phyloP scores from a whole-genome alignment of 2,113 vertebrate species.

The Potamarius usumacintae region DNA sequence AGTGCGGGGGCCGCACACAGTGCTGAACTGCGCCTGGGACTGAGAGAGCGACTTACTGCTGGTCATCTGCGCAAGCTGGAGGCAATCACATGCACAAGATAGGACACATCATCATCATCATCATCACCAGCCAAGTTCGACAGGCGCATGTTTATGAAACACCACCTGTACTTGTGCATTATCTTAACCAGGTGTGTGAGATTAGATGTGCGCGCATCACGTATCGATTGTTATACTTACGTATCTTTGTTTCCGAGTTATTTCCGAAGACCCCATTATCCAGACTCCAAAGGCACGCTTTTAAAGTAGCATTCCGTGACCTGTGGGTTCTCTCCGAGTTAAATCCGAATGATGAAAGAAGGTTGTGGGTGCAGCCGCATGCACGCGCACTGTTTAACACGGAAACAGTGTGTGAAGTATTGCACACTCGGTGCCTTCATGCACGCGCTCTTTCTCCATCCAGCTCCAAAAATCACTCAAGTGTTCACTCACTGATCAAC shows the following conservation, averaged over 20 bases:
- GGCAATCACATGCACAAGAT: constrained; percentile 6
- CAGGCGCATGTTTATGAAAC: neutral
- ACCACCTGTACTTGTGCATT: neutral
- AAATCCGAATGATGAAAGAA: neutral
- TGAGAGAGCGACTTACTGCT: constrained; percentile 73
- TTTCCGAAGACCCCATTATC: constrained; percentile 33
- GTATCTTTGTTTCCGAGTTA: constrained; percentile 25
- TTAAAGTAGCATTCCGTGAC: neutral
- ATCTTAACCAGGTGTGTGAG: neutral
- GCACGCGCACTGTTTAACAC: neutral
- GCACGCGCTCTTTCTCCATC: neutral
- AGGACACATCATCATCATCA: neutral
- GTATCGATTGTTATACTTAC: constrained; percentile 4
- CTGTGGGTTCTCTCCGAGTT: neutral
- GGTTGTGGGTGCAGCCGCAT: neutral
- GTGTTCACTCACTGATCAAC: no score
- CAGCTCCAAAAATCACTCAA: neutral
- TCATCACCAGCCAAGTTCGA: neutral
- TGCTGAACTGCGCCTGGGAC: constrained; percentile 71
- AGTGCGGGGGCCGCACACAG: constrained; percentile 71
- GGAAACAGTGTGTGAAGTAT: neutral
- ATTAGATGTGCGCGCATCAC: neutral
- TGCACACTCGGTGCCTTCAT: neutral
- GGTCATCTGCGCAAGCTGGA: constrained; percentile 70
- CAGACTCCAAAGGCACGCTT: neutral